Base-by-base conservation (phyloP, 1,140 invertebrate genomes). In the Sitodiplosis mosellana region DNA sequence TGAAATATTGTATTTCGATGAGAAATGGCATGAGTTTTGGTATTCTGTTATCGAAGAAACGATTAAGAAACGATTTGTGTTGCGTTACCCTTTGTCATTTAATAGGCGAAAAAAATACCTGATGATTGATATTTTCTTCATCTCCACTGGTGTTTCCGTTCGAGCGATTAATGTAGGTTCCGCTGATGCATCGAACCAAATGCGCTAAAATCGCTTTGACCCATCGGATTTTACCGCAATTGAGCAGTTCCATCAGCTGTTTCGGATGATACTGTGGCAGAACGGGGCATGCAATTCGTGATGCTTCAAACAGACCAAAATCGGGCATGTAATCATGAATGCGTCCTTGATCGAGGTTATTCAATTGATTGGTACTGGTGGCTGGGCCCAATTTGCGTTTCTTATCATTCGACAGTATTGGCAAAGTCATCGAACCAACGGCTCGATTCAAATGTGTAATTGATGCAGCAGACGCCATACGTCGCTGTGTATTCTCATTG, bases 201-300 rank as follows among this genome's bases (percentile, higher is more conserved):
- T 99, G 95, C 2, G 90, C 82, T 34, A 99, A 69, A 50, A 99
- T 99, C 0, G 94, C 93, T 66, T 97, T 97, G 0, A 99, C 95
- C 77, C 92, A 89, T 55, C 87, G 71, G 33, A 95, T 94, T 70
- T 97, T 97, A 0, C 96, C 96, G 48, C 92, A 96, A 67, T 97
- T 97, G 0, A 99, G 69, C n/a, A 99, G 67, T 63, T 99, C 95
- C 83, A 97, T 96, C 2, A 99, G 67, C 59, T 97, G 93, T 60
- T 96, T 95, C 0, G 95, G 95, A 73, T 99, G 96, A 67, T 99
- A 99, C 58, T 99, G 96, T 0, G 96, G 95, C 50, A 99, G 66
- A n/a, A 98, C 91, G 0, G 94, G 94, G 59, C 88, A 92, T 1
- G 90, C 90, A 54, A 96, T 87, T 45, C 90, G 74, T n/a, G 89